phyloP scores from a whole-genome alignment of 2,113 vertebrate genomes.

The Bubo bubo region DNA sequence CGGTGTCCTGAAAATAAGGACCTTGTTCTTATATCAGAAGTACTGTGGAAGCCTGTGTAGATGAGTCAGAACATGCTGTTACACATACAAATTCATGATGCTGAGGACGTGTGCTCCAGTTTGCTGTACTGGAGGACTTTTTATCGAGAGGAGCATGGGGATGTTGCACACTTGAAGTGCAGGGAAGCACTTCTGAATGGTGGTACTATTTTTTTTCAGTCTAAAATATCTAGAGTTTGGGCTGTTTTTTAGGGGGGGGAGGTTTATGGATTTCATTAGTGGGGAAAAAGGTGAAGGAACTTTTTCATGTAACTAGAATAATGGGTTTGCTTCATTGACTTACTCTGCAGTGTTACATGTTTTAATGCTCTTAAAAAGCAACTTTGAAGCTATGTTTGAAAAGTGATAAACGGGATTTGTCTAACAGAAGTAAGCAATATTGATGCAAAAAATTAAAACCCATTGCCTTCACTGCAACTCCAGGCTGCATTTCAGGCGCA shows the following conservation, averaged over 20 bases:
- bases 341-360: not conserved
- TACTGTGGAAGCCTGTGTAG: not conserved
- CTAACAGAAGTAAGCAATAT: not conserved
- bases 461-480: not conserved
- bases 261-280: not conserved
- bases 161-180: not conserved
- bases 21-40: not conserved
- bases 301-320: not conserved
- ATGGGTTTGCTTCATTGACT: not conserved
- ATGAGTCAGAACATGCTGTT: not conserved
- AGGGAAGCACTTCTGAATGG: not conserved
- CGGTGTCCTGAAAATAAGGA: not conserved
- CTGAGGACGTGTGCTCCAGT: not conserved
- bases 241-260: not conserved
- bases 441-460: not conserved
- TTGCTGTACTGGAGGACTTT: not conserved
- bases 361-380: not conserved
- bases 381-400: not conserved
- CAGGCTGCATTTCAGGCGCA: not conserved
- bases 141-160: not conserved
- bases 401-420: not conserved
- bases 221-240: not conserved
- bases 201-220: not conserved
- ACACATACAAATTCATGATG: accelerated
- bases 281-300: not conserved